phyloP scores from a whole-genome alignment of 2,888 invertebrate species.

The Cephalotes varians region DNA sequence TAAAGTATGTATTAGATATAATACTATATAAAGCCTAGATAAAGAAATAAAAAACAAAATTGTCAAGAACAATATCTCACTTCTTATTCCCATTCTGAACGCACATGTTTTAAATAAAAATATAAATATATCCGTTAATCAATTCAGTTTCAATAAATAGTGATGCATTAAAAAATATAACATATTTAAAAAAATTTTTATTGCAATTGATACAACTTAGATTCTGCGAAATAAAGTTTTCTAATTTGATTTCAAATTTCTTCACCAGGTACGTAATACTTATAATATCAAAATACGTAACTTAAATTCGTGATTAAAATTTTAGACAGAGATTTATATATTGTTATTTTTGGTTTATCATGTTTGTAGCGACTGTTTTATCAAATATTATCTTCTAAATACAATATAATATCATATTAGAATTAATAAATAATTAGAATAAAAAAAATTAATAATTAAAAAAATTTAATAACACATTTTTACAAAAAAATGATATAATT shows the following conservation, averaged over 20 bases:
- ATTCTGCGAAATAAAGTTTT: constrained; percentile 23
- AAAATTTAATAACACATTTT: no score
- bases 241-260: constrained; percentile 9
- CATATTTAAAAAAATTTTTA: no score
- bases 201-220: not conserved
- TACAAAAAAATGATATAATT: no score
- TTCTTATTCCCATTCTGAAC: no score
- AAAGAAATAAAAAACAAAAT: no score
- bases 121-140: not conserved
- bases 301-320: not conserved
- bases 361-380: not conserved
- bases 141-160: not conserved
- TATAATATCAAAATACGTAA: not conserved
- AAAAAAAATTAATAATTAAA: not conserved
- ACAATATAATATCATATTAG: not conserved
- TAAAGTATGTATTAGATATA: no score
- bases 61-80: no score
- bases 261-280: not conserved
- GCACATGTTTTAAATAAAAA: no score
- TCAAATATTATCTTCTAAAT: no score
- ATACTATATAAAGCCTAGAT: no score
- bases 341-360: not conserved
- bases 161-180: no score
- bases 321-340: not conserved
- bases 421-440: not conserved